Conservation (phyloP, 2,113 vertebrate genomes). For the Silurus asotus region DNA sequence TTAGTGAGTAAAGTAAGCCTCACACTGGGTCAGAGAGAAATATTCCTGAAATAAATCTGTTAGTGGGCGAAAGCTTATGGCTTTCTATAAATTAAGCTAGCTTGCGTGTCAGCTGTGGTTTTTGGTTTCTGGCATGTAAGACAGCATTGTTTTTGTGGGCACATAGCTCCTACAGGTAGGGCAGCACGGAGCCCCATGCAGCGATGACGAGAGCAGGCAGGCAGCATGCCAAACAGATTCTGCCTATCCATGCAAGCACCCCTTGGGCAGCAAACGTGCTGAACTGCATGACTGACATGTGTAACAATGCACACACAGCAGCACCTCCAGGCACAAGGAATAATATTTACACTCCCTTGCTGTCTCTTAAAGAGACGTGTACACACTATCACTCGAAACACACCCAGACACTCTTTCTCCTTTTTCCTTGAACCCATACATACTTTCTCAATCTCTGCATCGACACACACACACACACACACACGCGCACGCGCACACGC, state of each 20-base stretch:
- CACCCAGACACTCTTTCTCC: not conserved
- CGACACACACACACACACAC: slow-evolving; percentile 22
- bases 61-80: slow-evolving; percentile 21
- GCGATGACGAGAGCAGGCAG: slow-evolving; percentile 58
- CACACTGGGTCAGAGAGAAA: not conserved
- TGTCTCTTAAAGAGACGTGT: not conserved
- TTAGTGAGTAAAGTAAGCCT: not conserved
- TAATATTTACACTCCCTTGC: slow-evolving; percentile 52
- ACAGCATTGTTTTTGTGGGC: slow-evolving; percentile 46
- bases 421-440: slow-evolving; percentile 20
- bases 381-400: slow-evolving; percentile 2
- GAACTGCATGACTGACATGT: slow-evolving; percentile 64
- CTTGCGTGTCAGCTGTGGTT: slow-evolving; percentile 32
- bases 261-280: slow-evolving; percentile 48
- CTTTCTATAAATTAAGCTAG: slow-evolving; percentile 35
- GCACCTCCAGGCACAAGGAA: slow-evolving; percentile 52
- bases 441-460: slow-evolving; percentile 21
- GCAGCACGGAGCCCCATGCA: slow-evolving; percentile 49
- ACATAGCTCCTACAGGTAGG: slow-evolving; percentile 57
- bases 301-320: slow-evolving; percentile 58
- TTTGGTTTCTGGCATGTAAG: slow-evolving; percentile 43
- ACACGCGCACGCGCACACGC: slow-evolving; percentile 2
- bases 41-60: slow-evolving; percentile 27
- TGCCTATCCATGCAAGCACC: slow-evolving; percentile 61
- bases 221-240: slow-evolving; percentile 63